Evolutionary conservation across 2,888 invertebrate species (phyloP).

Genomic region (Trissonchulus sp.): DNA sequence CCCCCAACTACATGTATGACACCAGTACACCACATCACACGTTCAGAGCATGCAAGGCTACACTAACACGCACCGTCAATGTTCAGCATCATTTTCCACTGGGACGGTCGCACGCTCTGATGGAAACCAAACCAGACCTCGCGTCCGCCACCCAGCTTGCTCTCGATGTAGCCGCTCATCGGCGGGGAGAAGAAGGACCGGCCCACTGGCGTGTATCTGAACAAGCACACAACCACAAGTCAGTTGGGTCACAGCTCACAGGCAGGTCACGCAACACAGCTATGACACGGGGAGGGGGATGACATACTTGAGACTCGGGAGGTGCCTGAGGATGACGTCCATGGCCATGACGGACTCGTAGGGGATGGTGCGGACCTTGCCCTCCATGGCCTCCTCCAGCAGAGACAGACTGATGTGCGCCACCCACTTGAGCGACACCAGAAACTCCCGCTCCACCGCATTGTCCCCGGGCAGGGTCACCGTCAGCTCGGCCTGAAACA

Average conservation of each 20-base stretch:
- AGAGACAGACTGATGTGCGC: constrained; percentile 85
- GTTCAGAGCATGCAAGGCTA: no score
- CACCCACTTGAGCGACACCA: constrained; percentile 95
- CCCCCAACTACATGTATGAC: no score
- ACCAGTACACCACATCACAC: no score
- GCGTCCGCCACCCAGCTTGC: constrained; percentile 73
- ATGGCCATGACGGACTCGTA: constrained; percentile 90
- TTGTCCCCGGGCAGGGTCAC: constrained; percentile 89
- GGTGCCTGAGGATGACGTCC: constrained; percentile 97
- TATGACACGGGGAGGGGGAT: no score
- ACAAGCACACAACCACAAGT: not conserved
- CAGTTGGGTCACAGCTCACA: no score
- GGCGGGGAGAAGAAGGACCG: constrained; percentile 98
- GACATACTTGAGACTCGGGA: constrained; percentile 84
- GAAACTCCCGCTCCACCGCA: constrained; percentile 92
- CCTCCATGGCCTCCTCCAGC: constrained; percentile 94
- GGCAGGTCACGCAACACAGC: no score
- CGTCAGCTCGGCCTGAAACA: constrained; percentile 54
- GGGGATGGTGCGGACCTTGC: constrained; percentile 82
- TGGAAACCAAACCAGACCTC: constrained; percentile 99
- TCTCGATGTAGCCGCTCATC: constrained; percentile 57
- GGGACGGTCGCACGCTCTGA: constrained; percentile 96
- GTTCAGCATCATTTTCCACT: constrained; percentile 99
- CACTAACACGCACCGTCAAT: constrained; percentile 78
- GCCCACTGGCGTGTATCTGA: constrained; percentile 89